Evolutionary conservation across 2,888 invertebrate genomes (phyloP), one percentile per base, ranked within the genome.

Genomic region (Hemithea aestivaria): DNA sequence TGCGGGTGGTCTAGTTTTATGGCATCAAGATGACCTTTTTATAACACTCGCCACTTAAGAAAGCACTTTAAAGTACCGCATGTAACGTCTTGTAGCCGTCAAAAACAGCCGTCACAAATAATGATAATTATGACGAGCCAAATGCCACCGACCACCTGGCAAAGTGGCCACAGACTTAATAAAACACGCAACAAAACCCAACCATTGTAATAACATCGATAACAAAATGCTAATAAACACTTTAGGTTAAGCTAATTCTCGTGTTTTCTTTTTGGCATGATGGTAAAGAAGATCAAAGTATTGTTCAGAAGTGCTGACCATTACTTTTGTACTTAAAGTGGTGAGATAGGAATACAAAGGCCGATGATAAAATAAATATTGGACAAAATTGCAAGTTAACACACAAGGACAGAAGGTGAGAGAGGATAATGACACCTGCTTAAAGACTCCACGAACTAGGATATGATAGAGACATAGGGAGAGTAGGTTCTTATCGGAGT

Each of bases 211-310:
- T 37, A 27, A 31, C 10, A 22, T 31, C 2, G 8, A n/a, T 27
- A 31, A 31, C 31, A 23, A 37, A 31, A 12, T 11, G 36, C 16
- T 37, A 31, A 37, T 30, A 30, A 22, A 26, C 7, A 32, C 11
- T 32, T 20, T 31, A 9, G 10, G 27, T 23, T 2, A 27, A 27
- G 16, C 20, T 27, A 38, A 27, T 32, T 20, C 16, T 27, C 3
- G 37, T 27, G 27, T 27, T 23, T 6, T 26, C 12, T 23, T 27
- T 26, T 37, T 10, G 21, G 5, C 10, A 32, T 10, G 9, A 24
- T 7, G 9, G 20, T 39, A 33, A 33, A 39, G 27, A 20, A 6
- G 11, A 11, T 27, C 6, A 27, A 27, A 22, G 16, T 10, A 28
- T 22, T 22, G 37, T 12, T 27, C 20, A 20, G 10, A 16, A 10